Evolutionary conservation across 2,888 invertebrate species (phyloP).

Genomic region (Acrobeloides nanus): DNA sequence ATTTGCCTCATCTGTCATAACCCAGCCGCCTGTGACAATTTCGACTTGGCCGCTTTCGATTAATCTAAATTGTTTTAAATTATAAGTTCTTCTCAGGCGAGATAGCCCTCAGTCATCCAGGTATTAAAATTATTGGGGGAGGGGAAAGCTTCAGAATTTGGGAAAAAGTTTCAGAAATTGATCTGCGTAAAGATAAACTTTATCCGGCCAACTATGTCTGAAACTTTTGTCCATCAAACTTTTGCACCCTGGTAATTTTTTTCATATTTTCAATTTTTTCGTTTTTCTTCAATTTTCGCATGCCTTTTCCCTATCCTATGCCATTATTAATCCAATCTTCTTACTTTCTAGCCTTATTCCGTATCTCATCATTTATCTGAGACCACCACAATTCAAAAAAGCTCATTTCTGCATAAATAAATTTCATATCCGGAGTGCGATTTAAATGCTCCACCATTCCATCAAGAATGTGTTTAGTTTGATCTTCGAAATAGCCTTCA

Average conservation of each 20-base stretch:
- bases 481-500: constrained; percentile 80
- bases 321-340: no score
- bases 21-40: constrained; percentile 97
- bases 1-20: constrained; percentile 96
- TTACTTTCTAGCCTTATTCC: constrained; percentile 58
- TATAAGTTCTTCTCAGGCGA: no score
- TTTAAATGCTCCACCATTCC: constrained; percentile 78
- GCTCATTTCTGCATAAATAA: constrained; percentile 96
- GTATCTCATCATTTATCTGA: constrained; percentile 64
- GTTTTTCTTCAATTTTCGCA: no score
- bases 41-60: constrained; percentile 78
- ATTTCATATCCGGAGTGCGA: constrained; percentile 71
- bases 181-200: no score
- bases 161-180: no score
- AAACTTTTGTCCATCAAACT: neutral
- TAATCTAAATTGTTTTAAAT: no score
- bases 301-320: no score
- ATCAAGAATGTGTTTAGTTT: constrained; percentile 81
- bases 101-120: no score
- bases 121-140: no score
- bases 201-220: neutral
- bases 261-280: constrained; percentile 66
- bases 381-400: constrained; percentile 90
- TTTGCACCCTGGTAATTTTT: neutral
- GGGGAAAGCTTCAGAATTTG: no score